Evolutionary conservation across 2,113 vertebrate genomes (phyloP).

Genomic region (Eulemur macaco): DNA sequence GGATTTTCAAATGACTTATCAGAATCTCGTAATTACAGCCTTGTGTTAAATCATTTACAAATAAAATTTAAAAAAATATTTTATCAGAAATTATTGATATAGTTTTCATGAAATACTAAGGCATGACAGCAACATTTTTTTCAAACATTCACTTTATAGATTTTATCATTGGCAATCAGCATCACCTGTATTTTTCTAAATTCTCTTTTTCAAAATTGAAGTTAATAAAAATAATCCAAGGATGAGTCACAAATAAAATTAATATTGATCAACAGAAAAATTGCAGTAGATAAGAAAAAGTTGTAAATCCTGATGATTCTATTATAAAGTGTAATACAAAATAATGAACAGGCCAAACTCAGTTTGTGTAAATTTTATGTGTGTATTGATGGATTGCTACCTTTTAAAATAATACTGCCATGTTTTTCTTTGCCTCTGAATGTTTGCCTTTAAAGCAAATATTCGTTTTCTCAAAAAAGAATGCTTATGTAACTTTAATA

Average conservation of each 20-base stretch:
- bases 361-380: neutral
- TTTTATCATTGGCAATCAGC: neutral
- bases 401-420: neutral
- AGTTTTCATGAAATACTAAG: neutral
- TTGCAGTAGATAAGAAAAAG: neutral
- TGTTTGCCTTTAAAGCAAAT: neutral
- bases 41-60: neutral
- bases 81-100: neutral
- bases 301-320: neutral
- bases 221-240: neutral
- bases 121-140: neutral
- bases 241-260: neutral
- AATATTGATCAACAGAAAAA: neutral
- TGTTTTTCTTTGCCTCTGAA: neutral
- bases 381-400: neutral
- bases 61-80: neutral
- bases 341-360: neutral
- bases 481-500: neutral
- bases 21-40: neutral
- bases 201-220: conserved; percentile 11
- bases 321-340: neutral
- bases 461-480: neutral
- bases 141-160: neutral
- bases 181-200: neutral
- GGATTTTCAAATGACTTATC: conserved; percentile 10